A percentile compares a stretch with the other conserved stretches of the same genome.
These are phyloP conservation scores for Deroplatys truncata DNA, from an alignment of 2,888 invertebrate genomes.

Conservation along the genomic window DNA sequence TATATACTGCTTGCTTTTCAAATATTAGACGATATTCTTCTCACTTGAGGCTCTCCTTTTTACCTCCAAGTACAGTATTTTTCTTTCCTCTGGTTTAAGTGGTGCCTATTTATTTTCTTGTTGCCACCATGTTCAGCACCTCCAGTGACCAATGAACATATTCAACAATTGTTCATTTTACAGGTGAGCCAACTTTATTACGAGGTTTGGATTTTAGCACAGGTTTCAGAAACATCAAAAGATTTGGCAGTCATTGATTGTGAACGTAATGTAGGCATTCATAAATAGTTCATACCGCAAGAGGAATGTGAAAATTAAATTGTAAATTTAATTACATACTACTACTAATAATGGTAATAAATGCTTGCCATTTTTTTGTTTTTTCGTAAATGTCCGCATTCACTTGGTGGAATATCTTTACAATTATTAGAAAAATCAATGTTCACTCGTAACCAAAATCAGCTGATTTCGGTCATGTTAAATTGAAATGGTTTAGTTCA, in stretches of 20 bases:
- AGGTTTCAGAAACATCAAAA: background rate
- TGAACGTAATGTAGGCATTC: background rate
- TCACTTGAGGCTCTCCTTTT: no score
- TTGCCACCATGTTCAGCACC: no score
- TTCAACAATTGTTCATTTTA: background rate
- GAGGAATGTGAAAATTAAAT: background rate
- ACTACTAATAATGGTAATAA: background rate
- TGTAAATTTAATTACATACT: background rate
- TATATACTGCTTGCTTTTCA: no score
- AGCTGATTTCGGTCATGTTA: conserved; percentile 2
- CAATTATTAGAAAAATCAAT: background rate
- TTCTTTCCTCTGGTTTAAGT: no score
- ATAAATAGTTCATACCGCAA: background rate
- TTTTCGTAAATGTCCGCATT: background rate
- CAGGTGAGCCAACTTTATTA: background rate
- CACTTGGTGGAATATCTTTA: background rate
- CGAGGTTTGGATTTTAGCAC: background rate
- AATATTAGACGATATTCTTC: no score
- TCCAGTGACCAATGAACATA: no score
- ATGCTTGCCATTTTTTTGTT: background rate
- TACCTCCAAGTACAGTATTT: no score
- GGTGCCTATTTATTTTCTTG: no score
- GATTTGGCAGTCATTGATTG: background rate
- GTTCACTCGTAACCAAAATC: background rate
- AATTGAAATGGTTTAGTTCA: no score